Base-by-base conservation (phyloP, 2,888 invertebrate genomes). In the Drosophila borealis region DNA sequence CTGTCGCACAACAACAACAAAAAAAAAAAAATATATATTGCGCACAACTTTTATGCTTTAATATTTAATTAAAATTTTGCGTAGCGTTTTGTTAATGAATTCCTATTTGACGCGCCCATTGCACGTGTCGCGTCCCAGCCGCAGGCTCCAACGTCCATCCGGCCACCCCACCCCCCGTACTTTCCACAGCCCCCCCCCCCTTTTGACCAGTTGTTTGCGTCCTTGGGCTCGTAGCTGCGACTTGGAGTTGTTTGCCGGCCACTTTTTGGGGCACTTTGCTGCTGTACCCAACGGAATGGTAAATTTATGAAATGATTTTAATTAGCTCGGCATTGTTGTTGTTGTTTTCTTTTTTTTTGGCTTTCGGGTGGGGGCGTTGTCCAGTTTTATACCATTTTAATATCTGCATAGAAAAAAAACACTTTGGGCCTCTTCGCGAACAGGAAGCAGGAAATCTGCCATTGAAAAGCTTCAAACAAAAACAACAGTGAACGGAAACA, bases 21-120 rank as follows among this genome's bases (percentile, higher is more conserved):
- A 39, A 39, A 11, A 4, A 70, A 68, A 19, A 54, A 56, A 68
- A 19, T 49, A 56, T 73, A 83, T 73, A 75, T 80, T 78, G 73
- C 72, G 72, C 53, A 70, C 49, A 86, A 82, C 70, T 87, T 85
- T 88, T 77, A 74, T 85, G 84, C 82, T 85, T 85, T 85, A 85
- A 85, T 85, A 85, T 85, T 85, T 85, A 85, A 85, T 85, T 87
- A 85, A 87, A 85, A 85, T 85, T 77, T 85, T 82, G 88, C 85
- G 77, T 88, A 85, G 81, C 85, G 74, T 85, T 85, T 88, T 88
- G 81, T 85, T 85, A 85, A 85, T 85, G 88, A 88, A 85, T 85
- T 85, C 79, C 72, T 77, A 88, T 85, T 85, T 85, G 88, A 76
- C 82, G 85, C 88, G 78, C 62, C 44, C 70, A 73, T 64, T 70